Evolutionary conservation across 2,797 vertebrate species (phyloP), one percentile per base, ranked within the genome.

Genomic region (Coracias cyanogaster): DNA sequence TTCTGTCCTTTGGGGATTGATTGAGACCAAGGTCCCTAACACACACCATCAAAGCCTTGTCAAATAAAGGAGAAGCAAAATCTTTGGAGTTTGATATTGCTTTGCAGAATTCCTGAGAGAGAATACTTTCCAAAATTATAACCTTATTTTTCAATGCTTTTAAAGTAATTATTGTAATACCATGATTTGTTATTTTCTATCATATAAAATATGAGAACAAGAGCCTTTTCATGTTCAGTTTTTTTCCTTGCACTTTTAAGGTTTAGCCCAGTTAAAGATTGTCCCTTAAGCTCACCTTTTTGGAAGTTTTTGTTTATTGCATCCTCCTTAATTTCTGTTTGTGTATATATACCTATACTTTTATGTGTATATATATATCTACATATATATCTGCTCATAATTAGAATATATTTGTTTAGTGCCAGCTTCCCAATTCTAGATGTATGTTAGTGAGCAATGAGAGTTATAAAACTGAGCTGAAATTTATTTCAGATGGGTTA

Each of bases 91-190:
- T 76, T 86, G 12, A 61, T 41, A 72, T 3, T 4, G 4, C 35
- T 86, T 86, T 92, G 43, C 54, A 92, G 76, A 83, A 84, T 48
- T 94, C 29, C 29, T 66, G n/a, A 35, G 49, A 78, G n/a, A 92
- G 93, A 79, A 26, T 58, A 37, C 15, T 85, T 64, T 74, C 15
- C 25, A 43, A 81, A 90, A 66, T 61, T 10, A 35, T 78, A 54
- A 33, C n/a, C 10, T 49, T 31, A 16, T 60, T 82, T 91, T 90
- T 46, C 49, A 51, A 6, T 39, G 5, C 5, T 49, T 69, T 76
- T 65, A 25, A 66, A 62, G 8, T 57, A 81, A 76, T 54, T 57
- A 26, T 33, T 89, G 6, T 84, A 67, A 65, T 54, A 29, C 4
- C 1, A 19, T 71, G 33, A 46, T 78, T 64, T 1, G 0, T 76